phyloP scores from a whole-genome alignment of 2,113 vertebrate species.

The Patagioenas fasciata region DNA sequence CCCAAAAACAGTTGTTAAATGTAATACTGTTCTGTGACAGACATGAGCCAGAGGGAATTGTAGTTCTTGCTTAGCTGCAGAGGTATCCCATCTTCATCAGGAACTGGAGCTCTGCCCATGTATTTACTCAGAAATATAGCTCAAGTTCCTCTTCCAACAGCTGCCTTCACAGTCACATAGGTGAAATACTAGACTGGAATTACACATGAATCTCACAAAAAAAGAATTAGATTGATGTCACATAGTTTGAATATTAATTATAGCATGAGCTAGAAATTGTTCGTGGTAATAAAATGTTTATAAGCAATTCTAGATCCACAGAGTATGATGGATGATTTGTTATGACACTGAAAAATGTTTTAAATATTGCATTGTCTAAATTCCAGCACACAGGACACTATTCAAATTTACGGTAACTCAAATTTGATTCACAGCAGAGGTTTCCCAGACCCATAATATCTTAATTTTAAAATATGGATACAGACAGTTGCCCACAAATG shows the following conservation, averaged over 20 bases:
- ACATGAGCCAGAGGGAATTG: background rate
- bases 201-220: conserved; percentile 25
- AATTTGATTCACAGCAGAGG: background rate
- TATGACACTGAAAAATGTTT: conserved; percentile 12
- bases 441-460: background rate
- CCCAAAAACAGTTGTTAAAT: background rate
- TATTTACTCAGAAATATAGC: background rate
- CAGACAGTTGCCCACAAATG: background rate
- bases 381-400: background rate
- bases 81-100: background rate
- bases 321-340: conserved; percentile 22
- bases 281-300: conserved; percentile 15
- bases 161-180: background rate
- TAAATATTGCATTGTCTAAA: background rate
- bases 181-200: background rate
- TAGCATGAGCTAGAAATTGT: conserved; percentile 5
- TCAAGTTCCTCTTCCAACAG: background rate
- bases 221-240: conserved; percentile 36
- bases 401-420: background rate
- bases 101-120: background rate
- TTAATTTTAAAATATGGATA: background rate
- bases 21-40: background rate
- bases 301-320: conserved; percentile 18
- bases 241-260: conserved; percentile 10
- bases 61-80: background rate